phyloP scores from a whole-genome alignment of 2,797 vertebrate genomes.

The Syngnathus rostellatus region DNA sequence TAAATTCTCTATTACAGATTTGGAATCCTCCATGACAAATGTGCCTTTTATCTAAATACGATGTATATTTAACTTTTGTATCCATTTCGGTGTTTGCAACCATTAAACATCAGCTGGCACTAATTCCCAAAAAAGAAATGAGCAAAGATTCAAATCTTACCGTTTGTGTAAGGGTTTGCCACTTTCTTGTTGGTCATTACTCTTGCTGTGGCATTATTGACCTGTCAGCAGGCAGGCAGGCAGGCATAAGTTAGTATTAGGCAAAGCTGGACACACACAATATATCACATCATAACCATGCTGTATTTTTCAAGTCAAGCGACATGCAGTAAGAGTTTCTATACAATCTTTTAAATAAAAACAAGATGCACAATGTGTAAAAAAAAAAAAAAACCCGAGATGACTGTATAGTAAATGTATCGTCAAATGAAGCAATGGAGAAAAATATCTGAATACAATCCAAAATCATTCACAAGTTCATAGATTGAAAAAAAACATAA shows the following conservation, averaged over 20 bases:
- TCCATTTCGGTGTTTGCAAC: neutral
- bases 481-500: too few species aligned
- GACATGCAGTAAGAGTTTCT: conserved; percentile 1
- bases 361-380: neutral
- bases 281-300: neutral
- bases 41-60: conserved; percentile 19
- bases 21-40: conserved; percentile 20
- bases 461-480: too few species aligned
- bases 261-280: neutral
- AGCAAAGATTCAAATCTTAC: conserved; percentile 59
- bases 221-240: conserved; percentile 64
- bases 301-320: conserved; percentile 1
- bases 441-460: too few species aligned
- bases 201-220: conserved; percentile 90
- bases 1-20: conserved; percentile 20
- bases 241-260: conserved; percentile 16
- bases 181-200: conserved; percentile 97
- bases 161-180: conserved; percentile 85
- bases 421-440: too few species aligned
- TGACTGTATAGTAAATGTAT: too few species aligned
- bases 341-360: neutral
- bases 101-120: neutral
- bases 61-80: conserved; percentile 9
- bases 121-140: neutral
- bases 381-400: neutral